These are phyloP conservation scores for Pseudorhiza aurosa DNA, from an alignment of 30 jellyfish, hydroid and myxozoan species.

Conservation along the genomic window DNA sequence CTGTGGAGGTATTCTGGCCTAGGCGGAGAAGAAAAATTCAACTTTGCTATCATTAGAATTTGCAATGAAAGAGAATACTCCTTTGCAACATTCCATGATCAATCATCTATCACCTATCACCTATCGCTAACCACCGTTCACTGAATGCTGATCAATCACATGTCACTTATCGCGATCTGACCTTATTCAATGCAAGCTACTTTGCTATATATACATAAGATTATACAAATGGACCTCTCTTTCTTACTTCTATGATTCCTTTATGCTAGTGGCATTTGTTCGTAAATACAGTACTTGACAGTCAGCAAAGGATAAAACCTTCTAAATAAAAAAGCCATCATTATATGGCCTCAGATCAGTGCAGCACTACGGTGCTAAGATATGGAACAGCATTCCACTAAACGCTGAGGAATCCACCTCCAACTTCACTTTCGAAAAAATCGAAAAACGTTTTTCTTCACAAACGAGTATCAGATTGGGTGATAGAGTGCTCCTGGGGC, in stretches of 20 bases:
- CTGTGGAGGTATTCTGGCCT: conserved; percentile 87
- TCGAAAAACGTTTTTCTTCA: not conserved
- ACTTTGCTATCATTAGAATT: too few relatives aligned
- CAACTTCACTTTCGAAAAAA: not conserved
- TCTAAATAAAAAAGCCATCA: not conserved
- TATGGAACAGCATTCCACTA: not conserved
- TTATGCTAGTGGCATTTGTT: not conserved
- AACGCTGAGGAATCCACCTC: not conserved
- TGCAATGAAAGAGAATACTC: too few relatives aligned
- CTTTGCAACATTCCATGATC: too few relatives aligned
- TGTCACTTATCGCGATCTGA: too few relatives aligned
- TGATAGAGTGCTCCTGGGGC: not conserved
- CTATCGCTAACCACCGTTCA: too few relatives aligned
- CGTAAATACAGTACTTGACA: not conserved
- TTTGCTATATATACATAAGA: too few relatives aligned
- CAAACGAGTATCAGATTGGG: not conserved
- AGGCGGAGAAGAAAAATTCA: too few relatives aligned
- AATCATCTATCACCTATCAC: too few relatives aligned
- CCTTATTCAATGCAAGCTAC: too few relatives aligned
- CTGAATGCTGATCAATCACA: too few relatives aligned
- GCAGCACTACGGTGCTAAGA: not conserved
- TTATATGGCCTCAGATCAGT: not conserved
- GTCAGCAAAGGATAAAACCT: not conserved
- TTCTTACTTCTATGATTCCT: not conserved
- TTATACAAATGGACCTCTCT: not conserved